Percentiles rank a stretch among this genome's conserved stretches.
Evolutionary conservation across 1,140 invertebrate genomes (phyloP).

Genomic region (Helicoverpa armigera): DNA sequence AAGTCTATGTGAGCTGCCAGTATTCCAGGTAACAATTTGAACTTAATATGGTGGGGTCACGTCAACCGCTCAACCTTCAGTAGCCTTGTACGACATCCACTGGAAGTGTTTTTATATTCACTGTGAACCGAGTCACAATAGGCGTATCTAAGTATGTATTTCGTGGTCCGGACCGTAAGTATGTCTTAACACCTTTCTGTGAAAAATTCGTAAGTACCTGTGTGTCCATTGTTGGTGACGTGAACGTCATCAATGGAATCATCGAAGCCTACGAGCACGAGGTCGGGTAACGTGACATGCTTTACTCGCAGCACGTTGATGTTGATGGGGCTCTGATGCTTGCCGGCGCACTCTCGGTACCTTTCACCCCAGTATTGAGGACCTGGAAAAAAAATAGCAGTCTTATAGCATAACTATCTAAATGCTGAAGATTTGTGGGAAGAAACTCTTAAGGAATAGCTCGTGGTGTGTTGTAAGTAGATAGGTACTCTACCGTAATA

Average conservation of each 20-base stretch:
- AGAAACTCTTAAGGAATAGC: too few species aligned
- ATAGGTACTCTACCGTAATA: too few species aligned
- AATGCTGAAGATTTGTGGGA: not conserved
- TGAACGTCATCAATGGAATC: conserved; percentile 84
- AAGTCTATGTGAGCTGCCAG: too few species aligned
- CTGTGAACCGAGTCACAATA: not conserved
- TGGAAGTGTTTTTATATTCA: not conserved
- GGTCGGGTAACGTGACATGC: conserved; percentile 85
- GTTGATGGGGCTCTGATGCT: conserved; percentile 94
- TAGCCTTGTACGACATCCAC: not conserved
- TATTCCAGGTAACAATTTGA: too few species aligned
- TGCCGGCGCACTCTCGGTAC: conserved; percentile 90
- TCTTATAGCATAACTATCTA: not conserved
- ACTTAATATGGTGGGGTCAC: too few species aligned
- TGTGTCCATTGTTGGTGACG: conserved; percentile 93
- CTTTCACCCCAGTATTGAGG: conserved; percentile 90
- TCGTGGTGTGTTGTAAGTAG: too few species aligned
- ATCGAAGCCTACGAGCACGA: conserved; percentile 88
- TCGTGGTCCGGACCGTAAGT: conserved; percentile 3
- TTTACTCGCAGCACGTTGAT: conserved; percentile 91
- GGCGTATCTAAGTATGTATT: not conserved
- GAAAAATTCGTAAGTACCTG: conserved; percentile 85
- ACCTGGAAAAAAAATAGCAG: conserved; percentile 82
- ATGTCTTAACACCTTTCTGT: conserved; percentile 11
- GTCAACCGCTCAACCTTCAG: not conserved